These are phyloP conservation scores for Dysidea cf. avara DNA, from an alignment of 37 sponge, comb jelly and placozoan genomes.

Conservation along the genomic window DNA sequence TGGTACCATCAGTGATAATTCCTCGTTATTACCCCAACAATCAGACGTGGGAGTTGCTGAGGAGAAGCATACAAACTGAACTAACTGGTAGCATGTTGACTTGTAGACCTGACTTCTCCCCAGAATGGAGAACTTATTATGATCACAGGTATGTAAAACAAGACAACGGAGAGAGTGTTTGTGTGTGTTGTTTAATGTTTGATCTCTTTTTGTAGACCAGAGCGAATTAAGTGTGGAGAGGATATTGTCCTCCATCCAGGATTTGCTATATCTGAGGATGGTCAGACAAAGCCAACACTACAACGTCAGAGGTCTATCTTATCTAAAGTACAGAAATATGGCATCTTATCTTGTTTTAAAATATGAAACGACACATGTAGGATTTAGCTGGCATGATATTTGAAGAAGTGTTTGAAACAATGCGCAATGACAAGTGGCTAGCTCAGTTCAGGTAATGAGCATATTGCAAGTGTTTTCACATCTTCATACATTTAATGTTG, in stretches of 20 bases:
- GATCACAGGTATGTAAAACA: conserved; percentile 64
- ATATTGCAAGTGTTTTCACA: background rate
- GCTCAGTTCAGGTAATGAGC: conserved; percentile 65
- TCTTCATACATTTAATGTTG: too few species aligned
- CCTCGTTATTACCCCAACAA: conserved; percentile 63
- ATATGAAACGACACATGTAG: conserved; percentile 15
- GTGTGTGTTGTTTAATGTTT: conserved; percentile 14
- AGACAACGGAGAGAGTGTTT: background rate
- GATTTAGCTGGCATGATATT: conserved; percentile 81
- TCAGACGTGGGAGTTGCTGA: conserved; percentile 70
- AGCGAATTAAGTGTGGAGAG: conserved; percentile 53
- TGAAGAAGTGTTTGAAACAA: conserved; percentile 53
- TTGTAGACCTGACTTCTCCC: conserved; percentile 68
- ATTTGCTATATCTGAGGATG: conserved; percentile 23
- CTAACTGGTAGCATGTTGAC: conserved; percentile 77
- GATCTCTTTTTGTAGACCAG: conserved; percentile 62
- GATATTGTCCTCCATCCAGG: conserved; percentile 74
- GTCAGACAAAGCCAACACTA: conserved; percentile 20
- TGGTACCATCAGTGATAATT: conserved; percentile 73
- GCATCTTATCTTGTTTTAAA: too few species aligned
- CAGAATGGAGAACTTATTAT: conserved; percentile 80
- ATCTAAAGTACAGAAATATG: conserved; percentile 69
- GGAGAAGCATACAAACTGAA: conserved; percentile 51
- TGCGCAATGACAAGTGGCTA: conserved; percentile 52
- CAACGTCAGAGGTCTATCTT: conserved; percentile 57